Percentiles rank a stretch among this genome's conserved stretches.
Evolutionary conservation across 2,113 vertebrate species (phyloP).

Genomic region (Macrotis lagotis): DNA sequence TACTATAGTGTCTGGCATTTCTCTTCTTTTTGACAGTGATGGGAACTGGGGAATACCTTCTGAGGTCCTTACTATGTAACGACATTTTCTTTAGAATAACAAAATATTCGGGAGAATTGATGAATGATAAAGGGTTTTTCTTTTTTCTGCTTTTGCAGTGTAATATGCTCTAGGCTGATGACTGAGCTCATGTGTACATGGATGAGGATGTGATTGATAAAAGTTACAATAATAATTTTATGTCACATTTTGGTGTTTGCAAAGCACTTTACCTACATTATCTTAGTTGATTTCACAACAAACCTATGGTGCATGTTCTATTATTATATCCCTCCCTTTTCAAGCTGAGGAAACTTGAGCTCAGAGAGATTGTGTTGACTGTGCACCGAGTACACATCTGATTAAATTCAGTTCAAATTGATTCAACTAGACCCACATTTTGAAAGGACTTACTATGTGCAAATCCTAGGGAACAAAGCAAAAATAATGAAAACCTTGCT

Average conservation of each 20-base stretch:
- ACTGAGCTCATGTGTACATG: background rate
- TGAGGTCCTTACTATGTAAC: background rate
- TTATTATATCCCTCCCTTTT: background rate
- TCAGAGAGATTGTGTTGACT: background rate
- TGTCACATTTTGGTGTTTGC: background rate
- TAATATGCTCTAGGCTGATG: background rate
- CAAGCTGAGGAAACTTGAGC: background rate
- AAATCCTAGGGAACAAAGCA: background rate
- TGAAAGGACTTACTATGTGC: background rate
- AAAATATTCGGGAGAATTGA: background rate
- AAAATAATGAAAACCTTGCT: background rate
- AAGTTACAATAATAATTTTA: background rate
- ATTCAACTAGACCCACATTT: background rate
- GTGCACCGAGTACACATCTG: background rate
- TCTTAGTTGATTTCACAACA: background rate
- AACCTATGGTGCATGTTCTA: background rate
- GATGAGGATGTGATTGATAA: background rate
- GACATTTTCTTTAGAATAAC: conserved; percentile 23
- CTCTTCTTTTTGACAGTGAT: background rate
- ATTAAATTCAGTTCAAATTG: background rate
- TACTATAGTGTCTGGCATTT: background rate
- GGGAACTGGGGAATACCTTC: background rate
- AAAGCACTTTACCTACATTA: background rate
- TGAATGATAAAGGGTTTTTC: background rate
- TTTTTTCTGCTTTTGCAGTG: background rate